Conservation (phyloP, 2,888 invertebrate species). For the Nasonovia ribisnigri region DNA sequence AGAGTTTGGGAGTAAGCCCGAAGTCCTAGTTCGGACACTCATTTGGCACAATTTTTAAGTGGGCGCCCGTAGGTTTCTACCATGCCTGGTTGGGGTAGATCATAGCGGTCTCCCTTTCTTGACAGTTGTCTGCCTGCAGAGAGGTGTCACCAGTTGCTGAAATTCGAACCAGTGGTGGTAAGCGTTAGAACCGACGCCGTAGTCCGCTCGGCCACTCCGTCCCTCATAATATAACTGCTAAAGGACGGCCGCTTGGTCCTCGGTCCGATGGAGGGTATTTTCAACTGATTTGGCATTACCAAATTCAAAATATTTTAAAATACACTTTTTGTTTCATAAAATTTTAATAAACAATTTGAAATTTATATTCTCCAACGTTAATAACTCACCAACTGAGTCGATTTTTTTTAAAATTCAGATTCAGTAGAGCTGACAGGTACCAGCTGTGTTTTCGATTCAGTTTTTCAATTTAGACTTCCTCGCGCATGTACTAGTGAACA, state of each 20-base stretch:
- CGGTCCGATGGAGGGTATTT: neutral
- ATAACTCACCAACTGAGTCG: neutral
- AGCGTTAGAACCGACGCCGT: too few relatives aligned
- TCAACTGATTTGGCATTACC: neutral
- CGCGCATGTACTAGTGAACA: neutral
- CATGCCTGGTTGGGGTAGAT: too few relatives aligned
- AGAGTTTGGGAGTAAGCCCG: too few relatives aligned
- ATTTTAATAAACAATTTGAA: neutral
- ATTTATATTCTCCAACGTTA: neutral
- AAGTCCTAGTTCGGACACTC: too few relatives aligned
- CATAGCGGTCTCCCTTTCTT: too few relatives aligned
- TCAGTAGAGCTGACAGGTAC: neutral
- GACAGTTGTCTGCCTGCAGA: too few relatives aligned
- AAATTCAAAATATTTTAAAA: neutral
- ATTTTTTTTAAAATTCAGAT: neutral
- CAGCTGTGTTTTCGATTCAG: neutral
- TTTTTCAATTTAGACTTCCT: constrained; percentile 18
- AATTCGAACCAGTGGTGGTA: too few relatives aligned
- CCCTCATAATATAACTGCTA: too few relatives aligned
- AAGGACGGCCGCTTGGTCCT: neutral
- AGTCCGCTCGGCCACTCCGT: too few relatives aligned
- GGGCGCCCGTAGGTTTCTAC: too few relatives aligned
- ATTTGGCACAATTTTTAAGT: too few relatives aligned
- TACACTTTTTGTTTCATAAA: neutral
- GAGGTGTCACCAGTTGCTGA: too few relatives aligned